Evolutionary conservation across 2,888 invertebrate genomes (phyloP).

Genomic region (Tetragonula carbonaria): DNA sequence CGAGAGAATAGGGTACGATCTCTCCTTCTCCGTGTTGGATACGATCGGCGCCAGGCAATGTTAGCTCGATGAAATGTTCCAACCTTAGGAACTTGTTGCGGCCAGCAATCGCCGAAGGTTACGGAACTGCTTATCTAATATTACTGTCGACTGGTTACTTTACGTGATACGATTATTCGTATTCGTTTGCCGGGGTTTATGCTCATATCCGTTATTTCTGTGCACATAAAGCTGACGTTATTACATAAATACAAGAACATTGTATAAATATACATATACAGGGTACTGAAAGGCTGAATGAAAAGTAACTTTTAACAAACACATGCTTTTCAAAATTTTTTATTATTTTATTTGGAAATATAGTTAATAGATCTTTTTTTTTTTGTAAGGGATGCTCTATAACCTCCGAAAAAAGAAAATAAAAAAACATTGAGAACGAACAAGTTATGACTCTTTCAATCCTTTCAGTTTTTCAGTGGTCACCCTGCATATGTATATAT

Average conservation of each 20-base stretch:
- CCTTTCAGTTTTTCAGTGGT: too few species aligned
- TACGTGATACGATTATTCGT: slow-evolving; percentile 28
- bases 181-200: slow-evolving; percentile 23
- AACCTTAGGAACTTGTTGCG: not conserved
- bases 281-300: too few species aligned
- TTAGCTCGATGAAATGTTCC: not conserved
- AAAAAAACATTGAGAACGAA: too few species aligned
- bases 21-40: not conserved
- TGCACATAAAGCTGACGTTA: slow-evolving; percentile 59
- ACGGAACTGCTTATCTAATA: slow-evolving; percentile 41
- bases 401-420: too few species aligned
- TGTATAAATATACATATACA: not conserved
- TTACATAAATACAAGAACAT: slow-evolving; percentile 66
- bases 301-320: too few species aligned
- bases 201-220: slow-evolving; percentile 35
- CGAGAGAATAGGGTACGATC: not conserved
- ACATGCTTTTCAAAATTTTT: too few species aligned
- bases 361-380: too few species aligned
- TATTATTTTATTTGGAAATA: too few species aligned
- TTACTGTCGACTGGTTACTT: slow-evolving; percentile 41
- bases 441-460: too few species aligned
- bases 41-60: not conserved
- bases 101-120: slow-evolving; percentile 37
- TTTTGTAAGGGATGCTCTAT: too few species aligned
- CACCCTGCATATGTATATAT: not conserved